A percentile compares a stretch with the other conserved stretches of the same genome.
These are phyloP conservation scores for Amaurobius ferox DNA, from an alignment of 2,888 invertebrate genomes.

Conservation along the genomic window DNA sequence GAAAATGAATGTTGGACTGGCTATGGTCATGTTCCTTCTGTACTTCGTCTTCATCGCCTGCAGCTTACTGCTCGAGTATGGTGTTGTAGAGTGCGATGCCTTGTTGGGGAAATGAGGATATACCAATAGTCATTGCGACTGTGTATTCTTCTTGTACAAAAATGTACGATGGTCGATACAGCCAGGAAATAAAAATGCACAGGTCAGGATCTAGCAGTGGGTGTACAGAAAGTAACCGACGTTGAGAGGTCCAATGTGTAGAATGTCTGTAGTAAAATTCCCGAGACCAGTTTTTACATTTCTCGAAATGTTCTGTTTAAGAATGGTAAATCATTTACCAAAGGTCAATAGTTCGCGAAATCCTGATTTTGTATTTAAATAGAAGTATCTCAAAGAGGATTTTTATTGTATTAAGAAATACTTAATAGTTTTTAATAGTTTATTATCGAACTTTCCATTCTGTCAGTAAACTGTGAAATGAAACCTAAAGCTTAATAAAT, in stretches of 20 bases:
- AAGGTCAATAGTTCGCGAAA: too few relatives aligned
- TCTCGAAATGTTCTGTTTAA: not conserved
- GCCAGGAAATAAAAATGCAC: not conserved
- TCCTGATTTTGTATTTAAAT: too few relatives aligned
- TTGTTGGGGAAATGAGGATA: conserved; percentile 30
- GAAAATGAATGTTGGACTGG: conserved; percentile 97
- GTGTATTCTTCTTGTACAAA: not conserved
- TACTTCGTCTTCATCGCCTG: conserved; percentile 97
- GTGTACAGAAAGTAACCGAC: not conserved
- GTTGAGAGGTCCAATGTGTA: not conserved
- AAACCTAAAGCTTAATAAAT: too few relatives aligned
- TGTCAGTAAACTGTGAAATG: too few relatives aligned
- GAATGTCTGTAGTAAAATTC: not conserved
- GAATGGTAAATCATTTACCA: not conserved
- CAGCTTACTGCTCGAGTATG: conserved; percentile 94
- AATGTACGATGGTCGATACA: not conserved
- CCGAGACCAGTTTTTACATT: not conserved
- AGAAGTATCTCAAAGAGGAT: too few relatives aligned
- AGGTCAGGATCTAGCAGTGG: conserved; percentile 21
- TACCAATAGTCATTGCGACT: not conserved
- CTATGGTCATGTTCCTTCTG: conserved; percentile 96
- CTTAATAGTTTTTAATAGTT: too few relatives aligned
- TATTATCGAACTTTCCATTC: too few relatives aligned
- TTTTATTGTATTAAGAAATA: too few relatives aligned
- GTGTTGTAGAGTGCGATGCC: conserved; percentile 78